phyloP scores from a whole-genome alignment of 2,113 vertebrate species.

The Platanista minor region DNA sequence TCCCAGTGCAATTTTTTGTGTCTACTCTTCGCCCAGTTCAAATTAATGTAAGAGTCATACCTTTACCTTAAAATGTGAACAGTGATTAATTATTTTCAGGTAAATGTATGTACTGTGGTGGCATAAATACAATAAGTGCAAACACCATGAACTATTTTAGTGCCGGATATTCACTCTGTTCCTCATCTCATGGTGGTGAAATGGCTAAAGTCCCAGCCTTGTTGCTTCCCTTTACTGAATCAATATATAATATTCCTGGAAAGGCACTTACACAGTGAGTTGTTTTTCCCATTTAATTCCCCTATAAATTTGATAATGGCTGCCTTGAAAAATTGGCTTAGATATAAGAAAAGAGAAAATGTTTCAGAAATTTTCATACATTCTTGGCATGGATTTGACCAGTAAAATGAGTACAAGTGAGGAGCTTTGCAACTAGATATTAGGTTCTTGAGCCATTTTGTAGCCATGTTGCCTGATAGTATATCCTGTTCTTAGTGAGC shows the following conservation, averaged over 20 bases:
- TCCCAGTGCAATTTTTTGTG: neutral
- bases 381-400: neutral
- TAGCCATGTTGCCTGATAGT: neutral
- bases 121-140: neutral
- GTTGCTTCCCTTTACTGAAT: neutral
- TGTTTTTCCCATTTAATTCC: neutral
- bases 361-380: neutral
- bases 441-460: neutral
- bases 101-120: neutral
- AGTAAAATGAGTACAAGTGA: neutral
- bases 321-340: neutral
- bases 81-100: neutral
- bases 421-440: neutral
- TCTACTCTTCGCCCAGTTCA: neutral
- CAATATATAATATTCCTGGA: neutral
- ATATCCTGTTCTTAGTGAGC: neutral
- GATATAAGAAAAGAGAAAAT: neutral
- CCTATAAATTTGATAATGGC: neutral
- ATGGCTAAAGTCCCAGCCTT: neutral
- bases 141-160: neutral
- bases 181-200: neutral
- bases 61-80: neutral
- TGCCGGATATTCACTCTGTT: neutral
- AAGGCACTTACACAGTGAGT: neutral
- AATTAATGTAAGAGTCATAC: neutral